Base-by-base conservation (phyloP, 2,113 vertebrate genomes). In the Paramormyrops kingsleyae region DNA sequence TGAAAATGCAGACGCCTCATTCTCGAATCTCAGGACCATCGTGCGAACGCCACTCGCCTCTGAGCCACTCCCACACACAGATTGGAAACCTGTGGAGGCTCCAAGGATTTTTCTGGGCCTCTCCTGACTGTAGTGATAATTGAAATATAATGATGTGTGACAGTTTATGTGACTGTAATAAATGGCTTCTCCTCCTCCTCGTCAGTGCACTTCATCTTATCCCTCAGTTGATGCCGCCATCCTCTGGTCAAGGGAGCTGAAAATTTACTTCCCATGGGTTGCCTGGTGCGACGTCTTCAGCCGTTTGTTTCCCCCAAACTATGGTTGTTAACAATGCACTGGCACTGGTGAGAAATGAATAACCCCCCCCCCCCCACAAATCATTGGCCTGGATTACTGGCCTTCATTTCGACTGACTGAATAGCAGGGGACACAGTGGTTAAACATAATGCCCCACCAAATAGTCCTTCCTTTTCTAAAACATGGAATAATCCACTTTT, bases 71-170 rank as follows among this genome's bases (percentile, higher is more conserved):
- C 31, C 24, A 39, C 42, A 13, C 2, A 62, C 8, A 21, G 56
- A 27, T 62, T 35, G 52, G 39, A 62, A 62, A 62, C 31, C 56
- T 9, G 56, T n/a, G 31, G 87, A 66, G 53, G 19, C 56, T 44
- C 19, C 5, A 6, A 42, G 17, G 59, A 35, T 66, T 62, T 66
- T 66, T 39, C 52, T 4, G 87, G 27, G 31, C 56, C 87, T 42
- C 87, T 66, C 39, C 53, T 84, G 77, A 89, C 50, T 52, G 50
- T 17, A 74, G 46, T 42, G 56, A 84, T 91, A 86, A 92, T 90
- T 91, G 91, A 91, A 89, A 88, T 50, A 44, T 87, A 85, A 88
- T 44, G 87, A 88, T 39, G 70, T 91, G 66, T 21, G 89, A 89
- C 56, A 70, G 87, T 87, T 89, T 84, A 62, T 35, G 59, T 39